Evolutionary conservation across 2,888 invertebrate species (phyloP).

Genomic region (Phanerotoma sp.): DNA sequence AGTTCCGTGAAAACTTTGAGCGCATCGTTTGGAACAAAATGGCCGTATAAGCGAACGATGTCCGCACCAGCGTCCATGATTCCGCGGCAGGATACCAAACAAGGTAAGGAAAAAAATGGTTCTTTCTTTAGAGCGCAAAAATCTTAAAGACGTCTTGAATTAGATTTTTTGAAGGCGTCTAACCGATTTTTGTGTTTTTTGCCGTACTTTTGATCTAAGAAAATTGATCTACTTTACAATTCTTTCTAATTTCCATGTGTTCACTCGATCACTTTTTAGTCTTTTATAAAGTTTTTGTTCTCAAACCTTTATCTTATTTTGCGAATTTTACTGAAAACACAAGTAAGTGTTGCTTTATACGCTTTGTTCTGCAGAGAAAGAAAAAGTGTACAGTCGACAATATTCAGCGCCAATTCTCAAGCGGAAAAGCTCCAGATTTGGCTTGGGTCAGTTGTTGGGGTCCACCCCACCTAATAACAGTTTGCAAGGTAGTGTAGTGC

Average conservation of each 20-base stretch:
- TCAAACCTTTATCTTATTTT: too few relatives aligned
- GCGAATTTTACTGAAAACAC: neutral
- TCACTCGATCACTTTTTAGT: too few relatives aligned
- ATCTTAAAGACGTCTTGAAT: too few relatives aligned
- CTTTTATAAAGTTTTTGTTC: too few relatives aligned
- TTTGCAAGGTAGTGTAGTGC: slow-evolving; percentile 64
- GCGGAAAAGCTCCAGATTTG: slow-evolving; percentile 89
- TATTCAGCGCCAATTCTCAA: slow-evolving; percentile 94
- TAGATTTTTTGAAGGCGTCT: neutral
- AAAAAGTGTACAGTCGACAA: slow-evolving; percentile 86
- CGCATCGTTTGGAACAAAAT: slow-evolving; percentile 87
- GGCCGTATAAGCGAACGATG: slow-evolving; percentile 93
- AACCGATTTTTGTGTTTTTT: neutral
- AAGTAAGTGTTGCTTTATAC: slow-evolving; percentile 2
- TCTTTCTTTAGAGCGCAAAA: neutral
- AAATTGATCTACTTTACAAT: neutral
- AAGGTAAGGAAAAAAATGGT: slow-evolving; percentile 57
- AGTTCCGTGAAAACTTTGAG: slow-evolving; percentile 74
- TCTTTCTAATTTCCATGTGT: neutral
- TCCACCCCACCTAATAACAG: slow-evolving; percentile 62
- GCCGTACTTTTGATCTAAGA: neutral
- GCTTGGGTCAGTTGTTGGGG: slow-evolving; percentile 81
- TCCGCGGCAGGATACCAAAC: slow-evolving; percentile 72
- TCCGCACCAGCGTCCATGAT: slow-evolving; percentile 88
- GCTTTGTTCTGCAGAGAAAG: slow-evolving; percentile 65